Conservation (phyloP, 1,140 invertebrate genomes). For the Solenopsis invicta region DNA sequence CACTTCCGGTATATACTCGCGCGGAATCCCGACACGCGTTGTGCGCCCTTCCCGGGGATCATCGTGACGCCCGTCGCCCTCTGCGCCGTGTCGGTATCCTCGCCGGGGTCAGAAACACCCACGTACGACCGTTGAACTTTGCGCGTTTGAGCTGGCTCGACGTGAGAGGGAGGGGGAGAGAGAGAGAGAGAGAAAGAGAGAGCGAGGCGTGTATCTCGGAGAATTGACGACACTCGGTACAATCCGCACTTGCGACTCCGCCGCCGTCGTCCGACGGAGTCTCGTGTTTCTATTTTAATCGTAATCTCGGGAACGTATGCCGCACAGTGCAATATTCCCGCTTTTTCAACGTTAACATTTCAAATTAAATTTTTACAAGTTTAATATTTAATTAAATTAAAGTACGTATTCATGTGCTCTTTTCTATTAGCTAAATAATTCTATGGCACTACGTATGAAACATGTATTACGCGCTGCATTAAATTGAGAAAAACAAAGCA, state of each 20-base stretch:
- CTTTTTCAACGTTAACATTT: neutral
- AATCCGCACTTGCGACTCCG: conserved; percentile 12
- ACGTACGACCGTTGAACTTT: conserved; percentile 63
- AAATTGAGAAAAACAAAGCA: conserved; percentile 18
- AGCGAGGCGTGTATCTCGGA: conserved; percentile 44
- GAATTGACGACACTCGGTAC: conserved; percentile 50
- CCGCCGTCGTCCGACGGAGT: neutral
- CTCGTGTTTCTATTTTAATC: conserved; percentile 11
- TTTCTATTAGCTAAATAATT: conserved; percentile 33
- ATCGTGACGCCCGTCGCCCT: conserved; percentile 41
- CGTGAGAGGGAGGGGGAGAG: conserved; percentile 38
- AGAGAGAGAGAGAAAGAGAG: conserved; percentile 17
- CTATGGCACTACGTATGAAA: neutral
- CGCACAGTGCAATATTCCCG: neutral
- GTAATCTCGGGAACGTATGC: neutral
- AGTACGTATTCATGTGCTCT: neutral
- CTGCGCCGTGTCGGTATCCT: conserved; percentile 27
- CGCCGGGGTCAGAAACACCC: conserved; percentile 60
- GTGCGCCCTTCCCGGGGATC: conserved; percentile 48
- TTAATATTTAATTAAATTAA: conserved; percentile 19
- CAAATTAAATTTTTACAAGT: conserved; percentile 8
- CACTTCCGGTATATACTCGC: conserved; percentile 50
- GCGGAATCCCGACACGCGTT: conserved; percentile 50
- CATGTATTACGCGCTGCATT: neutral
- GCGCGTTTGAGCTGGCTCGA: conserved; percentile 44